Evolutionary conservation across 1,140 invertebrate genomes (phyloP).

Genomic region (Drosophila melanogaster): Release_6_plus_ISO1_MT NT_033779.5:3866501-3867000

Average conservation of each 20-base stretch:
- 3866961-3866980: constrained; percentile 85
- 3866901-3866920: constrained; percentile 88
- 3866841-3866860: constrained; percentile 94
- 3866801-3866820: constrained; percentile 94
- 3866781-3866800: constrained; percentile 89
- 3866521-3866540: constrained; percentile 96
- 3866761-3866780: constrained; percentile 96
- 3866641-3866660: constrained; percentile 88
- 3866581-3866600: constrained; percentile 84
- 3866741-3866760: constrained; percentile 96
- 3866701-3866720: constrained; percentile 90
- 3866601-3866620: constrained; percentile 87
- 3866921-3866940: constrained; percentile 89
- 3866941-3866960: constrained; percentile 89
- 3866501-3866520: constrained; percentile 95
- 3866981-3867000: constrained; percentile 63
- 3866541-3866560: constrained; percentile 85
- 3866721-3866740: constrained; percentile 92
- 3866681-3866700: constrained; percentile 86
- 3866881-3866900: constrained; percentile 92
- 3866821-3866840: constrained; percentile 92
- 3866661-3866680: constrained; percentile 88
- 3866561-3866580: constrained; percentile 85
- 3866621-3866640: constrained; percentile 88
- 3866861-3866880: constrained; percentile 97